phyloP scores from a whole-genome alignment of 2,888 invertebrate genomes.

The Sarcophaga carnaria region DNA sequence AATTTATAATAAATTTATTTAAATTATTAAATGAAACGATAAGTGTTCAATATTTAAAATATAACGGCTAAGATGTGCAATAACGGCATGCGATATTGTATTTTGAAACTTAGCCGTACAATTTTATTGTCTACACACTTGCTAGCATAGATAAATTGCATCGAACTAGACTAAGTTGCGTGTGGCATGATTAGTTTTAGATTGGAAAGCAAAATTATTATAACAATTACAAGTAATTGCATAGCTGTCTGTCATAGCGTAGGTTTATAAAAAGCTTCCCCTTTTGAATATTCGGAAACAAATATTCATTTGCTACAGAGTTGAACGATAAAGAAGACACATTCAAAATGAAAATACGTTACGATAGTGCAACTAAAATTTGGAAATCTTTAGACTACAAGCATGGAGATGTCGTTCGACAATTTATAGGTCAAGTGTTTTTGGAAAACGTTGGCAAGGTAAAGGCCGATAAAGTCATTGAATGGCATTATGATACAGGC shows the following conservation, averaged over 20 bases:
- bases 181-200: slow-evolving; percentile 13
- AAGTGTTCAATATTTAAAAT: too few relatives aligned
- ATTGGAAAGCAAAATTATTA: not conserved
- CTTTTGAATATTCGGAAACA: too few relatives aligned
- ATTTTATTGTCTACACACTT: too few relatives aligned
- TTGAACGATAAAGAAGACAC: too few relatives aligned
- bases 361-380: slow-evolving; percentile 20
- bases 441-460: slow-evolving; percentile 20
- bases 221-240: slow-evolving; percentile 12
- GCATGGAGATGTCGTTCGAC: slow-evolving; percentile 24
- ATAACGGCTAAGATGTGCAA: too few relatives aligned
- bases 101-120: too few relatives aligned
- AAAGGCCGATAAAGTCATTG: slow-evolving; percentile 44
- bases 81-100: too few relatives aligned
- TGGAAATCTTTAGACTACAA: slow-evolving; percentile 41
- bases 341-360: slow-evolving; percentile 20
- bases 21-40: too few relatives aligned
- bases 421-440: slow-evolving; percentile 43
- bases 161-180: not conserved
- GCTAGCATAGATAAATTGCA: too few relatives aligned
- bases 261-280: too few relatives aligned
- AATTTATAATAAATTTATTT: too few relatives aligned
- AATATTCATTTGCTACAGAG: not conserved
- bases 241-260: too few relatives aligned
- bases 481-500: slow-evolving; percentile 64